Conservation (phyloP, 2,797 vertebrate genomes). For the Coendou prehensilis region DNA sequence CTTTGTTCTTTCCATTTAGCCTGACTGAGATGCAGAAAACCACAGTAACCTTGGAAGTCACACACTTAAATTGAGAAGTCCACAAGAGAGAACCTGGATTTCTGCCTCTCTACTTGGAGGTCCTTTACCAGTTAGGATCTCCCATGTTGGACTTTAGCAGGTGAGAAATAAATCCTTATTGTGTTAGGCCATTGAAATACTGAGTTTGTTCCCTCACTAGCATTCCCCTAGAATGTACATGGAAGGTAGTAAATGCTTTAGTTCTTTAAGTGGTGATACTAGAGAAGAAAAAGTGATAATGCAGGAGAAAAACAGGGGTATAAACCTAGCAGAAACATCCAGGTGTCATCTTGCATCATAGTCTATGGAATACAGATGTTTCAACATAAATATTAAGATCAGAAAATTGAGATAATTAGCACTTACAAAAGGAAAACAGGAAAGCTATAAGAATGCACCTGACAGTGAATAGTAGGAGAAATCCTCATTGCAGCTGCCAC, state of each 20-base stretch:
- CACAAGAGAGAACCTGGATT: not conserved
- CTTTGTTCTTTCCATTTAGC: not conserved
- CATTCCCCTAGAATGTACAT: not conserved
- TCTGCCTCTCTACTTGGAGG: not conserved
- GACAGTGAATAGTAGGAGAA: constrained; percentile 86
- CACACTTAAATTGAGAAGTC: not conserved
- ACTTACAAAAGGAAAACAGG: constrained; percentile 84
- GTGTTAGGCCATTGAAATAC: not conserved
- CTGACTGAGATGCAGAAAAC: not conserved
- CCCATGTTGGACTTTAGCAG: too few species aligned
- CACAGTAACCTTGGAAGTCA: not conserved
- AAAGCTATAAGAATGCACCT: constrained; percentile 88
- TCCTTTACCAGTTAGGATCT: not conserved
- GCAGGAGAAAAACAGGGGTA: not conserved
- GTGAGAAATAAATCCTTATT: not conserved
- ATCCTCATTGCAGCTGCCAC: constrained; percentile 87
- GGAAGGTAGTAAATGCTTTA: not conserved
- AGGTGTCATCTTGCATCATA: constrained; percentile 83
- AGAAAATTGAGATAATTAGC: constrained; percentile 86
- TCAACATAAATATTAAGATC: constrained; percentile 88
- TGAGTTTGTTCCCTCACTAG: not conserved
- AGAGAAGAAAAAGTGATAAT: not conserved
- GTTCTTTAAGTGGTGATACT: not conserved
- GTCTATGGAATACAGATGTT: constrained; percentile 86
- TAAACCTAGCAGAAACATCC: constrained; percentile 79